A percentile compares a stretch with the other conserved stretches of the same genome.
Conservation (phyloP, 2,797 vertebrate species). For the Clamator glandarius region DNA sequence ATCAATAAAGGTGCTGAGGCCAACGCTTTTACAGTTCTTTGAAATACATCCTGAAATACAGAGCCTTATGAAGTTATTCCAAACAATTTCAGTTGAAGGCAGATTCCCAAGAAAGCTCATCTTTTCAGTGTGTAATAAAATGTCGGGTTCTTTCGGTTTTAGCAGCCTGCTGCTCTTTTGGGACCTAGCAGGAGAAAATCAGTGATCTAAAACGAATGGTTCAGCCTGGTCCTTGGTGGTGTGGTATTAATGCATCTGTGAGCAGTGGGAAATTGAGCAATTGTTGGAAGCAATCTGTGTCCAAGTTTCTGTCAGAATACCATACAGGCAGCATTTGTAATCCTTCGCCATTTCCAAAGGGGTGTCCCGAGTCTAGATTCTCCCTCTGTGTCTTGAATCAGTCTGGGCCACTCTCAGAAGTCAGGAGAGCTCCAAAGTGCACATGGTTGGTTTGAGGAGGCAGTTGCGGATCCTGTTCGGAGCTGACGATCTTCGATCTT, state of each 20-base stretch:
- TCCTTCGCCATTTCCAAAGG: neutral
- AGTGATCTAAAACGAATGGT: neutral
- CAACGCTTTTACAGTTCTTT: neutral
- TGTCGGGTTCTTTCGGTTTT: neutral
- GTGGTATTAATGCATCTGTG: neutral
- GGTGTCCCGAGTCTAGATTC: neutral
- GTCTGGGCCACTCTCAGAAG: rapidly evolving
- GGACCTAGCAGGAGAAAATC: conserved; percentile 4
- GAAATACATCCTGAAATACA: neutral
- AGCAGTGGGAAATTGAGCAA: conserved; percentile 29
- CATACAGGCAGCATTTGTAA: neutral
- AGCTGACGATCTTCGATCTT: neutral
- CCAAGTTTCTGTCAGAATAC: conserved; percentile 24
- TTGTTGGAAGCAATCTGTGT: neutral
- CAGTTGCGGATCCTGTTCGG: neutral
- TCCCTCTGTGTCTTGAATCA: neutral
- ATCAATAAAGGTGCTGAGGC: neutral
- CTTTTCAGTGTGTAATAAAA: neutral
- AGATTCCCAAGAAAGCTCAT: neutral
- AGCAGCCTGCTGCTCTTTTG: conserved; percentile 21
- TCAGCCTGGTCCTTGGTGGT: neutral
- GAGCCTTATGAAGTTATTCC: conserved; percentile 7
- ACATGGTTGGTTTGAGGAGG: neutral
- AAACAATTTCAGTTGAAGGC: neutral
- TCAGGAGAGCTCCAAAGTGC: neutral